Conservation (phyloP, 2,797 vertebrate genomes). For the Paramormyrops hopkinsi region DNA sequence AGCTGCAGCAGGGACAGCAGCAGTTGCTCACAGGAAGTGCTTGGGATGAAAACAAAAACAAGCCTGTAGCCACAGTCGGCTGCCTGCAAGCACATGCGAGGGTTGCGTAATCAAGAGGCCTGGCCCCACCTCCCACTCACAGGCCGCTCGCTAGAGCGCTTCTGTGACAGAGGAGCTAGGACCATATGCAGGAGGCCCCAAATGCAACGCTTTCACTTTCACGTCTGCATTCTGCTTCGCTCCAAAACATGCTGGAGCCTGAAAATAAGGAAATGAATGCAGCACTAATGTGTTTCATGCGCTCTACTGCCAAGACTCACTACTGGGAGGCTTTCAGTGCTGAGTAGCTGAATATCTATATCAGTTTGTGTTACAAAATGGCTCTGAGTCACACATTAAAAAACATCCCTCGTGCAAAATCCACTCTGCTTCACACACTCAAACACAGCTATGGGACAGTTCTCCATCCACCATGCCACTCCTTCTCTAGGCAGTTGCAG, state of each 20-base stretch:
- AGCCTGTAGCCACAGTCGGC: conserved; percentile 39
- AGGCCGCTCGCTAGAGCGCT: conserved; percentile 34
- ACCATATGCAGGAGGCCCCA: conserved; percentile 18
- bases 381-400: background rate
- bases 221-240: conserved; percentile 24
- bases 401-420: background rate
- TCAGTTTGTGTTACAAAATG: background rate
- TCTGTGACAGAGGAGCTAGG: conserved; percentile 21
- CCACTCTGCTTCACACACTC: background rate
- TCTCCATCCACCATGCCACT: background rate
- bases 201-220: conserved; percentile 29
- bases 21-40: conserved; percentile 33
- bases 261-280: conserved; percentile 6
- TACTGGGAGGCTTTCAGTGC: background rate
- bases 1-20: conserved; percentile 19
- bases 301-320: background rate
- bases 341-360: background rate
- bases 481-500: background rate
- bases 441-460: background rate
- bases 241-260: background rate
- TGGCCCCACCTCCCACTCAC: conserved; percentile 29
- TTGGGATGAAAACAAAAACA: conserved; percentile 46
- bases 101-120: conserved; percentile 57
- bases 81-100: conserved; percentile 41
- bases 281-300: background rate